These are phyloP conservation scores for Theocolax elegans DNA, from an alignment of 1,140 invertebrate species.

Conservation along the genomic window DNA sequence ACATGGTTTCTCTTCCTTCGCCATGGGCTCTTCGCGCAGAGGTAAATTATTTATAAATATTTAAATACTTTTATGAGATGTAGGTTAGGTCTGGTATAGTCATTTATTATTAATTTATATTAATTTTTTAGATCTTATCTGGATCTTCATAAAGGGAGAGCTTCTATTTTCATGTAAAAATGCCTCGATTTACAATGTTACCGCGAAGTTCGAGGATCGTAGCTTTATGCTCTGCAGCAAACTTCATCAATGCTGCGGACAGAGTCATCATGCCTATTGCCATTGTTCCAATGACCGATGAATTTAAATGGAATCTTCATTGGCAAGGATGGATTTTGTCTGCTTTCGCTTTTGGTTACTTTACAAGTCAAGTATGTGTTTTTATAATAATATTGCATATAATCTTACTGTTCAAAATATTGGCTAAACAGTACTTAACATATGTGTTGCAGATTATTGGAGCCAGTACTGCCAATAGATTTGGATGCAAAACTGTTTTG, in stretches of 20 bases:
- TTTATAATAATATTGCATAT: not conserved
- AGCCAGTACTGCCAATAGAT: constrained; percentile 76
- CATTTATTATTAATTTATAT: no score
- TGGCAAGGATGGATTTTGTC: constrained; percentile 84
- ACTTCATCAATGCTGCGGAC: constrained; percentile 85
- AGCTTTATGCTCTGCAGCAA: constrained; percentile 78
- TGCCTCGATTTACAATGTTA: constrained; percentile 67
- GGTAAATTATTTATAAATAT: constrained; percentile 2
- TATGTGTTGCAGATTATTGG: constrained; percentile 72
- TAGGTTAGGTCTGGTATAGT: no score
- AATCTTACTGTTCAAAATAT: no score
- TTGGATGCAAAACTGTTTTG: constrained; percentile 79
- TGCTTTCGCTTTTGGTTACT: constrained; percentile 83
- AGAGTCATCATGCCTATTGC: constrained; percentile 85
- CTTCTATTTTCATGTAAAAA: constrained; percentile 40
- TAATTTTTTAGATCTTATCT: not conserved
- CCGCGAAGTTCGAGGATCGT: constrained; percentile 73
- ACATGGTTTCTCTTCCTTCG: constrained; percentile 10
- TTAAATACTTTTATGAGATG: not conserved
- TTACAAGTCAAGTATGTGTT: constrained; percentile 77
- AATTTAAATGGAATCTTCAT: constrained; percentile 80
- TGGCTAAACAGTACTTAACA: no score
- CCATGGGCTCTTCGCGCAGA: constrained; percentile 21
- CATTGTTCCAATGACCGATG: constrained; percentile 80
- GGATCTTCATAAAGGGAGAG: not conserved